These are phyloP conservation scores for Dicaeum eximium DNA, from an alignment of 2,113 vertebrate species.

Conservation along the genomic window DNA sequence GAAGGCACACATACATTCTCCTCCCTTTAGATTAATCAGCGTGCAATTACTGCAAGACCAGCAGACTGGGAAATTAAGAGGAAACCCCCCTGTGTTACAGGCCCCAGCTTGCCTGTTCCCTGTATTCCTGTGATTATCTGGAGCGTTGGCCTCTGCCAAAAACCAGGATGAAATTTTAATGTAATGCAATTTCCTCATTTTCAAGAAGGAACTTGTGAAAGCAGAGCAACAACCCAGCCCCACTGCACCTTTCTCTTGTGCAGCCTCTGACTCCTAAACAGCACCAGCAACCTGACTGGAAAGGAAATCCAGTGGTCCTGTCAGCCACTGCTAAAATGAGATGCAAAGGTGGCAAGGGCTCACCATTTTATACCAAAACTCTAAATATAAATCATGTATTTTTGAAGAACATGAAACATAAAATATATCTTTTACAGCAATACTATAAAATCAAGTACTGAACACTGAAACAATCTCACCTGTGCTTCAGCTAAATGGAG, in stretches of 20 bases:
- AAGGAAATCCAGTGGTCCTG: neutral
- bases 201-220: slow-evolving; percentile 34
- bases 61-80: slow-evolving; percentile 40
- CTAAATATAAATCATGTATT: neutral
- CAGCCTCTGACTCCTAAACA: neutral
- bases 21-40: slow-evolving; percentile 31
- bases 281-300: neutral
- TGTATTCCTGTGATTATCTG: slow-evolving; percentile 6
- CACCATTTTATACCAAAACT: neutral
- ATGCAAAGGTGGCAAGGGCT: neutral
- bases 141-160: neutral
- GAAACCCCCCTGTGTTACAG: slow-evolving; percentile 35
- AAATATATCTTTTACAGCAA: neutral
- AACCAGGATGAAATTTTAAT: slow-evolving; percentile 11
- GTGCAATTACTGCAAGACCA: slow-evolving; percentile 6
- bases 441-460: neutral
- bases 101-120: slow-evolving; percentile 30
- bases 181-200: neutral
- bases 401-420: neutral
- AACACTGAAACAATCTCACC: neutral
- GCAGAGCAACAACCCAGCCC: neutral
- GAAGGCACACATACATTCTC: neutral
- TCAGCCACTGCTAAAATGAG: neutral
- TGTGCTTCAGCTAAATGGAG: neutral
- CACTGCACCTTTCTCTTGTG: neutral